Conservation (phyloP, 2,888 invertebrate species). For the Chromoteleia sp. region DNA sequence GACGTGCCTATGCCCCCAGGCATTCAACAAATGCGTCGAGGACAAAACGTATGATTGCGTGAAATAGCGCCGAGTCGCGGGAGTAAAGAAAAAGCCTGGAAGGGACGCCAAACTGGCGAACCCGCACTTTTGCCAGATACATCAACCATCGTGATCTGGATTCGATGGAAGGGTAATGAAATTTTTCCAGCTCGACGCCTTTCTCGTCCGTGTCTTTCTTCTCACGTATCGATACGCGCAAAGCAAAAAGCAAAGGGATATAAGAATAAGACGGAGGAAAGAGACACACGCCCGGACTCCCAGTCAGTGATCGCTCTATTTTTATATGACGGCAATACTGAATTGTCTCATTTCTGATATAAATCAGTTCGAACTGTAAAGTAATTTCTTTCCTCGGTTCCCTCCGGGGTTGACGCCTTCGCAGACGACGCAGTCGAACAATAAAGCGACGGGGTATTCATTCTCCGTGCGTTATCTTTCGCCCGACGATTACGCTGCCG, state of each 20-base stretch:
- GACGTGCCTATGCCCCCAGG: conserved; percentile 51
- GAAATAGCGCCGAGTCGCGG: conserved; percentile 56
- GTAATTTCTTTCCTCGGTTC: conserved; percentile 31
- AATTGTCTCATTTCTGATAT: conserved; percentile 42
- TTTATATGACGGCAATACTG: conserved; percentile 11
- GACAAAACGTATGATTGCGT: conserved; percentile 64
- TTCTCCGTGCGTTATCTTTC: conserved; percentile 52
- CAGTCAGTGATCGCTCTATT: conserved; percentile 16
- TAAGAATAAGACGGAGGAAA: not conserved
- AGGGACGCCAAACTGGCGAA: conserved; percentile 67
- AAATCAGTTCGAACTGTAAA: conserved; percentile 51
- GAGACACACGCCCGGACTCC: conserved; percentile 1
- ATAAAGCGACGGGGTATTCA: conserved; percentile 50
- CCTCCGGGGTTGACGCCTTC: conserved; percentile 22
- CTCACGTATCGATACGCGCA: conserved; percentile 29
- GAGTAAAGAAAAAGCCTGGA: conserved; percentile 64
- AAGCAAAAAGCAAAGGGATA: conserved; percentile 8
- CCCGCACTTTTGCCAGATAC: conserved; percentile 75
- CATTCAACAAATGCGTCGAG: conserved; percentile 57
- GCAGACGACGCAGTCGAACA: conserved; percentile 40
- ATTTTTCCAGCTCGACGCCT: conserved; percentile 76
- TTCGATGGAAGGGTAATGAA: conserved; percentile 79
- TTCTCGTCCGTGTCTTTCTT: conserved; percentile 36
- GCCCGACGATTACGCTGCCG: conserved; percentile 40
- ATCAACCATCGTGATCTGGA: conserved; percentile 75